Conservation (phyloP, 2,797 vertebrate genomes). For the Enteromius viviparus region DNA sequence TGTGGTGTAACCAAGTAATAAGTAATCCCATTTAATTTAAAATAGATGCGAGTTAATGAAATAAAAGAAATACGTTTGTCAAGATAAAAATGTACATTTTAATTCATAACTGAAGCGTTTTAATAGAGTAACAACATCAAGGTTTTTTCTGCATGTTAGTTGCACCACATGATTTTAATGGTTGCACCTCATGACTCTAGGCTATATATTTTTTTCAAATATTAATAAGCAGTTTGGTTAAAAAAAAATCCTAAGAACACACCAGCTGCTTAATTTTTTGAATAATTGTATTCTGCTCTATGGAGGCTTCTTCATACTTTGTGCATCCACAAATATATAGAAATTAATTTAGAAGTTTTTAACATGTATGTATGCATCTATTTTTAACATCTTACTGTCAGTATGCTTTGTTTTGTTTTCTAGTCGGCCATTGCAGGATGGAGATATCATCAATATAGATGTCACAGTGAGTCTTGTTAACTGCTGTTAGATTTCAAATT, state of each 20-base stretch:
- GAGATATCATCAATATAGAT: constrained; percentile 98
- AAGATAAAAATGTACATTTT: neutral
- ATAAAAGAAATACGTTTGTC: neutral
- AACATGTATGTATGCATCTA: neutral
- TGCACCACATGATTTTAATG: neutral
- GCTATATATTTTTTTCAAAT: neutral
- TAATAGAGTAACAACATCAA: neutral
- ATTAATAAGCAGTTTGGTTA: neutral
- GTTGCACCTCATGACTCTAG: neutral
- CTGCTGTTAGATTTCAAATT: neutral
- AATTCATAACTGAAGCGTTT: neutral
- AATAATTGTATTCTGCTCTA: neutral
- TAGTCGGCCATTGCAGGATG: constrained; percentile 93
- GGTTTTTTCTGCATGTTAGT: neutral
- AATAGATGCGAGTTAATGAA: neutral
- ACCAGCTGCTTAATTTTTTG: neutral
- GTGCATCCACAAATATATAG: neutral
- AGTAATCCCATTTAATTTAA: neutral
- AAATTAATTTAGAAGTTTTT: neutral
- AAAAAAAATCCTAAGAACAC: neutral
- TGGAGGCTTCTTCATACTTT: neutral
- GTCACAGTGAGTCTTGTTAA: constrained; percentile 88
- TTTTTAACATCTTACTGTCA: constrained; percentile 42
- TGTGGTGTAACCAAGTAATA: neutral
- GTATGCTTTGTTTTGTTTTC: constrained; percentile 63